phyloP scores from a whole-genome alignment of 1,140 invertebrate genomes.

The Calephelis nemesis region DNA sequence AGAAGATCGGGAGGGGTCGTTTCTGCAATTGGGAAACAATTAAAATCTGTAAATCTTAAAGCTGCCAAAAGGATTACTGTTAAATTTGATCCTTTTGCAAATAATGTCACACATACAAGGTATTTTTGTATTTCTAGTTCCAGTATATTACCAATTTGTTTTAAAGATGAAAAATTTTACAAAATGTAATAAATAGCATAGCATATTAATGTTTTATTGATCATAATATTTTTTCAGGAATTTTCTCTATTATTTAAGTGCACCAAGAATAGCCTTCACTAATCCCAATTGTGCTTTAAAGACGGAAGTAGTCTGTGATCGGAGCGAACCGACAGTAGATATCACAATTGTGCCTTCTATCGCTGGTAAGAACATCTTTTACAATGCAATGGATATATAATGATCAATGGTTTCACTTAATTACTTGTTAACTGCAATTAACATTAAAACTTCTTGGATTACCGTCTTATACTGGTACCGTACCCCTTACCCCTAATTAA shows the following conservation, averaged over 20 bases:
- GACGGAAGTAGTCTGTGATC: constrained; percentile 89
- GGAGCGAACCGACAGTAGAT: constrained; percentile 85
- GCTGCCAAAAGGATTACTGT: constrained; percentile 88
- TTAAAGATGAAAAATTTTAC: no score
- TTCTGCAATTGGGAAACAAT: constrained; percentile 84
- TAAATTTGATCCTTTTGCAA: constrained; percentile 91
- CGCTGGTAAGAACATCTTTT: constrained; percentile 59
- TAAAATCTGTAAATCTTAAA: constrained; percentile 86
- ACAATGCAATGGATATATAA: neutral
- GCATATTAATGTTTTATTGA: neutral
- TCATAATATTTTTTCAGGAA: constrained; percentile 78
- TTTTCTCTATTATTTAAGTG: constrained; percentile 85
- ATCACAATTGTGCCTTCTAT: constrained; percentile 75
- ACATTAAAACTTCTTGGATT: no score
- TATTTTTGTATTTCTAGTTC: constrained; percentile 44
- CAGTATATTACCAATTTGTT: no score
- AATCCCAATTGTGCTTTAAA: constrained; percentile 88
- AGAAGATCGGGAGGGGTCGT: constrained; percentile 82
- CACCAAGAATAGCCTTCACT: constrained; percentile 82
- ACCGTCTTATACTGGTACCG: no score
- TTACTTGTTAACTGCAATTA: no score
- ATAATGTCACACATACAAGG: constrained; percentile 85
- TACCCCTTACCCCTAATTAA: no score
- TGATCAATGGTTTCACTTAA: neutral
- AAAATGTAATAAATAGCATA: no score